Evolutionary conservation across 2,113 vertebrate genomes (phyloP), one percentile per base, ranked within the genome.

Genomic region (Syngnathoides biaculeatus): DNA sequence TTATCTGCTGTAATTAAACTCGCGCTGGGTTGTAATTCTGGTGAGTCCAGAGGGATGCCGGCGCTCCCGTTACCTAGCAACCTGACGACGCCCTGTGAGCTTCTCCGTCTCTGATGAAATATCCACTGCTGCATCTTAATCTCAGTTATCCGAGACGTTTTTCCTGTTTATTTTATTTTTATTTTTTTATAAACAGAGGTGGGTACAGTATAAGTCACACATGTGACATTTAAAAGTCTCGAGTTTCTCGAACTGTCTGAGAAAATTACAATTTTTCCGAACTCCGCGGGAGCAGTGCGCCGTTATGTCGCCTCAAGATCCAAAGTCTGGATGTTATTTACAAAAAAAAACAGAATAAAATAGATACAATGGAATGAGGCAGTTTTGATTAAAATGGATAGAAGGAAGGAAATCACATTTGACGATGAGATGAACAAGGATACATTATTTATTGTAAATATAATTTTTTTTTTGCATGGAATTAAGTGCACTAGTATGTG

Each of bases 11-110:
- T 27, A 14, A 63, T 61, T 60, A 62, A n/a, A 19, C 47, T 43
- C 52, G 60, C 64, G 59, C 69, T 58, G 7, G 11, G 57, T 55
- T 24, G 64, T 8, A 42, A 27, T 61, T 61, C 15, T 1, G 3
- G 52, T 40, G 35, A 13, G 5, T 83, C 74, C 38, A 19, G 22
- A 56, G 80, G 74, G 80, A 78, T 6, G 14, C 71, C 14, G 17
- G 11, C 38, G 56, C 62, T 30, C 55, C 66, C 62, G 87, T 89
- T 78, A 53, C 73, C 69, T 71, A 60, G 83, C 80, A 83, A 78
- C 86, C 14, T 56, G 45, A 40, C 71, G 73, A 72, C 61, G 52
- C 65, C 59, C 45, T 50, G 9, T 58, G n/a, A 59, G 63, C 48
- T 52, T 60, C 13, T 65, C 66, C 8, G 1, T 52, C 12, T 38